Base-by-base conservation (phyloP, 2,888 invertebrate species). In the Hemicrepidius hirtus region DNA sequence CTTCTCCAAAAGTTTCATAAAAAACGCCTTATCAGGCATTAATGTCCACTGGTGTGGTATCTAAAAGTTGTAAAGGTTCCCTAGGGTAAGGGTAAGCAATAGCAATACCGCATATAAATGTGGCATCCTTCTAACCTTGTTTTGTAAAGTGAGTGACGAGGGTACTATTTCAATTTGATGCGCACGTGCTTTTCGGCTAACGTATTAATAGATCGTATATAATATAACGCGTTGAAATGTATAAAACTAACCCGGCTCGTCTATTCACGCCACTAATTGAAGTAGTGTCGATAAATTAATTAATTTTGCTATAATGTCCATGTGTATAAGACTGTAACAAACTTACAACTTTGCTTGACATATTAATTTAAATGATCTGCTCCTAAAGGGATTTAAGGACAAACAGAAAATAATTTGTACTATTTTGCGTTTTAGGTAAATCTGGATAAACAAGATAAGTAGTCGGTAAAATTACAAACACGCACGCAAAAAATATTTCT, bases 61-160 rank as follows among this genome's bases (percentile, higher is more conserved):
- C 18, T 46, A 46, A 46, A 46, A 46, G 46, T 46, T 46, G 46
- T 46, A 46, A 46, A 18, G 46, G 46, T 46, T 18, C 46, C 46
- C 18, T 9, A 18, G 46, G 46, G 18, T 10, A 20, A 5, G 53
- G n/a, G 53, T 28, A 28, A 37, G 57, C 57, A 18, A 37, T 18
- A 57, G 12, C 20, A 20, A 37, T 40, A 21, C 35, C 57, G 35
- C 57, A 57, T 57, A 37, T 57, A 57, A 57, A 57, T 55, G 55
- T 16, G 55, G 35, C 37, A 37, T 57, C 57, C 16, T 40, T 57
- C 57, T 57, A 57, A 57, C 57, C 57, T 35, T 57, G 37, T 57
- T 37, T 16, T 37, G 3, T 57, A 35, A n/a, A 57, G 40, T 57
- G 57, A 12, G 57, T 57, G 57, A 57, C 37, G 57, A 57, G 57